Percentiles rank a stretch among this genome's conserved stretches.
These are phyloP conservation scores for Pandemis corylana DNA, from an alignment of 2,888 invertebrate genomes.

Conservation along the genomic window DNA sequence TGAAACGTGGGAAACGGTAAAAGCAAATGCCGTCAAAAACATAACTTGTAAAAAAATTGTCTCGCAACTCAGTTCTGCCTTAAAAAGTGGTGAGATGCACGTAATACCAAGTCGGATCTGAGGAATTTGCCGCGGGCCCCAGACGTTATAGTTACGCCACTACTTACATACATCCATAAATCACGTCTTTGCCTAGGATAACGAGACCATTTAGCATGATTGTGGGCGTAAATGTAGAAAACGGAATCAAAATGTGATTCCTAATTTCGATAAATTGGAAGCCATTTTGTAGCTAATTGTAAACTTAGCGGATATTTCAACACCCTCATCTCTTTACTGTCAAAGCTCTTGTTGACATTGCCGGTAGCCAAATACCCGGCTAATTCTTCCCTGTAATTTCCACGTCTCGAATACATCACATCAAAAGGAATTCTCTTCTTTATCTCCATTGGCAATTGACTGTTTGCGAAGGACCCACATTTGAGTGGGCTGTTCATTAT, in stretches of 20 bases:
- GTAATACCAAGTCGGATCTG: neutral
- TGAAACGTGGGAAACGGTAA: too few species aligned
- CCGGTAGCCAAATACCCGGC: slow-evolving; percentile 5
- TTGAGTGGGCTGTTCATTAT: neutral
- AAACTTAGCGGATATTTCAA: neutral
- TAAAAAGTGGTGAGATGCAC: neutral
- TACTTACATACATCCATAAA: too few species aligned
- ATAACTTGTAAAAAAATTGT: too few species aligned
- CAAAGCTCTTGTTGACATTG: neutral
- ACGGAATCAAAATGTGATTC: neutral
- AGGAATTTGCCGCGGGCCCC: too few species aligned
- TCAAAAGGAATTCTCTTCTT: slow-evolving; percentile 17
- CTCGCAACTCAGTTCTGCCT: too few species aligned
- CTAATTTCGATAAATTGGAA: neutral
- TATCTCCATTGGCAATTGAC: slow-evolving; percentile 19
- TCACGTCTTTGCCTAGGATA: too few species aligned
- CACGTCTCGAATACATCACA: slow-evolving; percentile 11
- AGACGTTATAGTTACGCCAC: too few species aligned
- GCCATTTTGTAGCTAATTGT: neutral
- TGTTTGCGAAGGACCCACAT: slow-evolving; percentile 2
- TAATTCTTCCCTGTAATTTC: slow-evolving; percentile 7
- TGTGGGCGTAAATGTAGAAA: too few species aligned
- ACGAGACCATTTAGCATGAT: too few species aligned
- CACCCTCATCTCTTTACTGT: slow-evolving; percentile 1
- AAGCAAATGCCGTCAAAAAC: too few species aligned